These are phyloP conservation scores for Phortica okadai DNA, from an alignment of 2,888 invertebrate species.

Conservation along the genomic window DNA sequence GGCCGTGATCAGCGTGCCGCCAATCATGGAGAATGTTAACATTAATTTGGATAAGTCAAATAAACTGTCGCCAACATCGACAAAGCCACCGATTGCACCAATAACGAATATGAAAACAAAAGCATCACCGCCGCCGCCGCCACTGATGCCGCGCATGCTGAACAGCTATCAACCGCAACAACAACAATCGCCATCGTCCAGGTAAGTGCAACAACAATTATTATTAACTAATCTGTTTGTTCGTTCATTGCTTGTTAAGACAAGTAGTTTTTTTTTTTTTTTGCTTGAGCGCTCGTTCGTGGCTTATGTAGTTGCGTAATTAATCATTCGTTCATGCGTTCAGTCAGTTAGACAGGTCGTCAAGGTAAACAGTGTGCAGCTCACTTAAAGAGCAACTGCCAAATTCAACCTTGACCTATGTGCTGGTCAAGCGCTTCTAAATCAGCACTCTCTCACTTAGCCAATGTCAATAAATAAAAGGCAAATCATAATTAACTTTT, in stretches of 20 bases:
- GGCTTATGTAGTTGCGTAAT: not conserved
- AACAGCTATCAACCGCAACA: constrained; percentile 60
- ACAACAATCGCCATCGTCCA: constrained; percentile 65
- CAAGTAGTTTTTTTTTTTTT: not conserved
- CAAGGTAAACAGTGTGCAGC: not conserved
- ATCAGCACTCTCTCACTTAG: not conserved
- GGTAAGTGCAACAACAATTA: constrained; percentile 53
- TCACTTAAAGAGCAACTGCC: not conserved
- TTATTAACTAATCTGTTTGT: constrained; percentile 20
- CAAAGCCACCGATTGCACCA: constrained; percentile 36
- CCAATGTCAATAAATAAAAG: too few relatives aligned
- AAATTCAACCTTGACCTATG: constrained; percentile 9
- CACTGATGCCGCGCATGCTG: constrained; percentile 72
- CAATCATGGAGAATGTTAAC: constrained; percentile 68
- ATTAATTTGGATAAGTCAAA: constrained; percentile 22
- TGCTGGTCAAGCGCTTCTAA: not conserved
- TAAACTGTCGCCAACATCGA: constrained; percentile 39
- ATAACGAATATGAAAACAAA: constrained; percentile 30
- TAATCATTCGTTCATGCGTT: not conserved
- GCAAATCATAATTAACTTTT: too few relatives aligned
- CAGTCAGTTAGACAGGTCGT: not conserved
- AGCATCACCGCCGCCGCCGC: constrained; percentile 71
- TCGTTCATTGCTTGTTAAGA: not conserved
- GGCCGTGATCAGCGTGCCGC: constrained; percentile 56
- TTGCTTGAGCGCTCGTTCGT: not conserved